A percentile compares a stretch with the other conserved stretches of the same genome.
phyloP scores from a whole-genome alignment of 2,113 vertebrate genomes.

The Scolopax mira region DNA sequence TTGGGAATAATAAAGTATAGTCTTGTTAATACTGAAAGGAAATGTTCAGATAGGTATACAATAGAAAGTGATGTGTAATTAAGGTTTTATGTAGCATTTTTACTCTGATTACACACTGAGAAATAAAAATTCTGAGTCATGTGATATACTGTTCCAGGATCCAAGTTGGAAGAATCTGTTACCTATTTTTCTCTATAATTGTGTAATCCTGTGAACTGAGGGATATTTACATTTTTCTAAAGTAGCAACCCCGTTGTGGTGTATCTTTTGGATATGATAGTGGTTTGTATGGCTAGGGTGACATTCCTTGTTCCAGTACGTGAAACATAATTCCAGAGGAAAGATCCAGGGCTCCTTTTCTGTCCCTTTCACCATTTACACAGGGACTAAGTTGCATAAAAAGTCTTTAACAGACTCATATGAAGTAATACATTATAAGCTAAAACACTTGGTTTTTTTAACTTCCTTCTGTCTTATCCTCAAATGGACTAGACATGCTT shows the following conservation, averaged over 20 bases:
- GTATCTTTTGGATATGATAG: not conserved
- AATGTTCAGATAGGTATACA: not conserved
- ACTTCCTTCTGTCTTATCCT: not conserved
- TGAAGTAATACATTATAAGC: not conserved
- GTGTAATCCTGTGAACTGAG: not conserved
- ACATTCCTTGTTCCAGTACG: not conserved
- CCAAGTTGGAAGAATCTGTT: not conserved
- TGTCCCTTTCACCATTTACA: not conserved
- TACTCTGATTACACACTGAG: not conserved
- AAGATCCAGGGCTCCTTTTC: not conserved
- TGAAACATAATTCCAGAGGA: not conserved
- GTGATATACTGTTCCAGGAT: not conserved
- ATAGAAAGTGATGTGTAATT: not conserved
- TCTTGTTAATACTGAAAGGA: not conserved
- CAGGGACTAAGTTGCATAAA: not conserved
- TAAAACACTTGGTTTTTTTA: not conserved
- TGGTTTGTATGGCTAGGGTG: not conserved
- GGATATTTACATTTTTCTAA: not conserved
- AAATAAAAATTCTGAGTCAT: not conserved
- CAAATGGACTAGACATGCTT: not conserved
- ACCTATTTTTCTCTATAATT: not conserved
- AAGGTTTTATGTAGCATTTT: not conserved
- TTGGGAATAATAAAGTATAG: slow-evolving; percentile 15
- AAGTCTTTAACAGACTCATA: not conserved
- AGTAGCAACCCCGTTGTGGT: not conserved